Conservation (phyloP, 2,888 invertebrate species). For the Elegia similella region DNA sequence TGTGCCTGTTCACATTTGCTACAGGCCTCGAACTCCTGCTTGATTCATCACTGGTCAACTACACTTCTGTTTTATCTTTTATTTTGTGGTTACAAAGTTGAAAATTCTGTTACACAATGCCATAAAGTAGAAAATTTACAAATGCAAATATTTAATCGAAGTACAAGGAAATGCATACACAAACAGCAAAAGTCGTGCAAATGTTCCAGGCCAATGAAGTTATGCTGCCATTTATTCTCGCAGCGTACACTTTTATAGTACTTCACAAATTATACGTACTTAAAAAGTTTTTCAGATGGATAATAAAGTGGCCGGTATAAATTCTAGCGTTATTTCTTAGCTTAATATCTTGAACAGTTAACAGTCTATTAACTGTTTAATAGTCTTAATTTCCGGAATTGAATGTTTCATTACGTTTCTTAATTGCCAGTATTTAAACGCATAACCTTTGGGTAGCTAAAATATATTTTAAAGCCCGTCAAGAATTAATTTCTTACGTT, state of each 20-base stretch:
- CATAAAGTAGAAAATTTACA: constrained; percentile 9
- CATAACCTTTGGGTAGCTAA: neutral
- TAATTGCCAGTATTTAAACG: neutral
- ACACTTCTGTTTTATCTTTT: neutral
- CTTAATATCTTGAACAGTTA: constrained; percentile 11
- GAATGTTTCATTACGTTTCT: constrained; percentile 5
- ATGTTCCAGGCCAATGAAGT: constrained; percentile 23
- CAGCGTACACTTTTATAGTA: constrained; percentile 34
- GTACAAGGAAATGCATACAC: constrained; percentile 14
- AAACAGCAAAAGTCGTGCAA: constrained; percentile 12
- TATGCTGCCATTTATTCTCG: constrained; percentile 33
- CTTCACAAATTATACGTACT: constrained; percentile 34
- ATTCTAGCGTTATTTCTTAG: constrained; percentile 12
- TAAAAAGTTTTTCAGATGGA: constrained; percentile 31
- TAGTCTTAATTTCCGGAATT: constrained; percentile 2
- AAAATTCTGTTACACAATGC: neutral
- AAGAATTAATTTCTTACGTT: too few relatives aligned
- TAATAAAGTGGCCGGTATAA: constrained; percentile 19
- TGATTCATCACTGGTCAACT: too few relatives aligned
- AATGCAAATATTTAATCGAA: constrained; percentile 15
- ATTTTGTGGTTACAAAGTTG: neutral
- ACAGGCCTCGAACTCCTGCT: too few relatives aligned
- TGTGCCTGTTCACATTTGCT: too few relatives aligned
- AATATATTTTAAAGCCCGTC: neutral
- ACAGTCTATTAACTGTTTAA: constrained; percentile 17